Conservation (phyloP, 2,113 vertebrate species). For the Tachuris rubrigastra region DNA sequence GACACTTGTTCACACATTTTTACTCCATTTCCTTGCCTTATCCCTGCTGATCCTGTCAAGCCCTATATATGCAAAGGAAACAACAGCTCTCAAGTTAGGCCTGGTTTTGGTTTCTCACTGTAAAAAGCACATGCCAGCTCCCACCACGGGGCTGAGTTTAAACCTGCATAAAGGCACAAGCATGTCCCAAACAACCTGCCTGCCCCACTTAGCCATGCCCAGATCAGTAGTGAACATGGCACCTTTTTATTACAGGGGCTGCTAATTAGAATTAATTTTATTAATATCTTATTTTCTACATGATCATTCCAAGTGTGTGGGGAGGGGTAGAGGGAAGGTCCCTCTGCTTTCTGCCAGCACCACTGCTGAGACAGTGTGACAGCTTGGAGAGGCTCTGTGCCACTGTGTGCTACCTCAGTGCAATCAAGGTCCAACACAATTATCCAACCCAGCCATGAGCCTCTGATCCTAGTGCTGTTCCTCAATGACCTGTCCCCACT, state of each 20-base stretch:
- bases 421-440: not conserved
- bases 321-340: not conserved
- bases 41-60: not conserved
- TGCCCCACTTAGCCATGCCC: not conserved
- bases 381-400: not conserved
- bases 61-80: not conserved
- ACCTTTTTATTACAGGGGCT: not conserved
- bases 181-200: not conserved
- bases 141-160: not conserved
- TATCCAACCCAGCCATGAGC: not conserved
- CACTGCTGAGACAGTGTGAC: not conserved
- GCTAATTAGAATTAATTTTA: not conserved
- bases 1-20: not conserved
- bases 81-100: not conserved
- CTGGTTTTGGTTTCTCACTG: not conserved
- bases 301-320: not conserved
- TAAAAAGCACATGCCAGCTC: not conserved
- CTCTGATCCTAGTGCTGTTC: not conserved
- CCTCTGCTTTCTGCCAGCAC: not conserved
- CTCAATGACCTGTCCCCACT: not conserved
- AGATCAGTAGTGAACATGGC: not conserved
- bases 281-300: not conserved
- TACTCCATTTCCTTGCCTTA: not conserved
- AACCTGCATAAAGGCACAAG: not conserved
- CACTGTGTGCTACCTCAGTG: not conserved